Percentiles rank a stretch among this genome's conserved stretches.
phyloP scores from a whole-genome alignment of 2,113 vertebrate species.

The Barnardius zonarius region DNA sequence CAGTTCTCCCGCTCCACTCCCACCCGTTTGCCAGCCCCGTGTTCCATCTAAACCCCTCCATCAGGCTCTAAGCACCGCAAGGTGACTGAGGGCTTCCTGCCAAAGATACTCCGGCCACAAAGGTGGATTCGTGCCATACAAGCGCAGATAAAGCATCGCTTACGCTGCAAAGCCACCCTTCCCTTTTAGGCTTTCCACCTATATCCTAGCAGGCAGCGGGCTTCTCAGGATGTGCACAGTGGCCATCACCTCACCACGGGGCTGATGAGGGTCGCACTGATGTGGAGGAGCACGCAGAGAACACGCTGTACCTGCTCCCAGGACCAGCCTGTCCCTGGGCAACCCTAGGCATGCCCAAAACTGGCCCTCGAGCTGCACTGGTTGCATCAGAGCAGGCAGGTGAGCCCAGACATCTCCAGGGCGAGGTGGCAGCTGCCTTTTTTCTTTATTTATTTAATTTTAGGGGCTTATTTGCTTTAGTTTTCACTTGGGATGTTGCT shows the following conservation, averaged over 20 bases:
- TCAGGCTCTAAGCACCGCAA: not conserved
- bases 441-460: not conserved
- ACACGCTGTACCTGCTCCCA: not conserved
- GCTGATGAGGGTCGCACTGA: not conserved
- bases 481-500: not conserved
- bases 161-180: not conserved
- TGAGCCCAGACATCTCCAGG: constrained; percentile 2
- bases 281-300: not conserved
- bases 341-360: constrained; percentile 20
- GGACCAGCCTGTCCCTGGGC: not conserved
- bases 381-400: constrained; percentile 19
- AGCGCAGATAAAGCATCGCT: not conserved
- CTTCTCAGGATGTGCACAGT: not conserved
- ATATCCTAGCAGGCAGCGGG: not conserved
- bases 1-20: not conserved
- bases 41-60: not conserved
- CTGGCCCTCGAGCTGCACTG: not conserved
- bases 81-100: not conserved
- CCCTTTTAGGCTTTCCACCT: not conserved
- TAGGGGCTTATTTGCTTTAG: not conserved
- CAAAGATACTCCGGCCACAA: not conserved
- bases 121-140: not conserved
- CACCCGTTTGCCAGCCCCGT: not conserved
- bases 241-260: not conserved
- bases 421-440: not conserved